These are phyloP conservation scores for Calidris pygmaea DNA, from an alignment of 2,113 vertebrate species.

Conservation along the genomic window DNA sequence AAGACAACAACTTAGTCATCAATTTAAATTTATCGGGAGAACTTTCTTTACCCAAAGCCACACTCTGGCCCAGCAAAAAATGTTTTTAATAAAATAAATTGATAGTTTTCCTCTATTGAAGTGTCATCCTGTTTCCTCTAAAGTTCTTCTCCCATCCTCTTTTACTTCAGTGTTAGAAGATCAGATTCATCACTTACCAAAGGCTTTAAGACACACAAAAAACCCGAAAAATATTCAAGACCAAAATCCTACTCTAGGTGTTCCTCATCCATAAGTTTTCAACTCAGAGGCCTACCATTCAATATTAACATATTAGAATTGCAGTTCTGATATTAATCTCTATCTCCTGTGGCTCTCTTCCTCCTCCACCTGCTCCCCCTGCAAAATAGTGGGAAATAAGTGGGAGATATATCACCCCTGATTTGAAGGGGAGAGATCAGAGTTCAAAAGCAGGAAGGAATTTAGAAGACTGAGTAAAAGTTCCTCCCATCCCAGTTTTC, in stretches of 20 bases:
- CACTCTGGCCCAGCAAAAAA: not conserved
- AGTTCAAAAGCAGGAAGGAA: not conserved
- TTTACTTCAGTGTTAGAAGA: not conserved
- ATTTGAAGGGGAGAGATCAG: not conserved
- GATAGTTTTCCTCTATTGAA: not conserved
- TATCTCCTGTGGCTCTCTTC: not conserved
- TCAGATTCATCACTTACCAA: not conserved
- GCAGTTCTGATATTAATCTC: not conserved
- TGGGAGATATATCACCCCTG: not conserved
- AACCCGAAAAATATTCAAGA: not conserved
- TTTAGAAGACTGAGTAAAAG: not conserved
- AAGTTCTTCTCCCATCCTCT: not conserved
- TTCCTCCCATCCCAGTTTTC: not conserved
- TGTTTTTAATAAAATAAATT: not conserved
- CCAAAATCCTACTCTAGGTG: not conserved
- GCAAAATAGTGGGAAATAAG: not conserved
- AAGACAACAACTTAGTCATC: conserved; percentile 5
- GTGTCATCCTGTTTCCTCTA: not conserved
- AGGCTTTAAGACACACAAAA: not conserved
- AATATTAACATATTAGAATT: not conserved
- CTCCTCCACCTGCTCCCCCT: not conserved
- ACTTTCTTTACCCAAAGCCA: not conserved
- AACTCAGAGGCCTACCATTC: not conserved
- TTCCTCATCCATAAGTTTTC: not conserved
- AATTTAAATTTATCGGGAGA: not conserved